Percentiles rank a stretch among this genome's conserved stretches.
These are phyloP conservation scores for Phoxinus phoxinus DNA, from an alignment of 2,113 vertebrate genomes.

Conservation along the genomic window DNA sequence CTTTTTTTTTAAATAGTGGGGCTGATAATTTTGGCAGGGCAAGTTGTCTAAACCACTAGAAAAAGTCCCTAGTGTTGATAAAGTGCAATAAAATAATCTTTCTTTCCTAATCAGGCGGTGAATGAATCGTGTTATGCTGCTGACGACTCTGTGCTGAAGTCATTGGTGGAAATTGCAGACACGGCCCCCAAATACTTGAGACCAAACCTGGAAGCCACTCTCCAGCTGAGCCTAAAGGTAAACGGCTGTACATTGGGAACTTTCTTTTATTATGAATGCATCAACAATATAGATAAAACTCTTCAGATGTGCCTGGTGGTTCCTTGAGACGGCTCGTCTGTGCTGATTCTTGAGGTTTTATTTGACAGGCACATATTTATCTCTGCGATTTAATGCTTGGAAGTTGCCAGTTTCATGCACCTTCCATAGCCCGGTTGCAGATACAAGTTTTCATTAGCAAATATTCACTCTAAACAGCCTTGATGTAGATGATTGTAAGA, in stretches of 20 bases:
- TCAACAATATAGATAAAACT: neutral
- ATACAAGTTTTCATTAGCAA: neutral
- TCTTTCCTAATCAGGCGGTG: conserved; percentile 78
- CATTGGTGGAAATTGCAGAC: conserved; percentile 96
- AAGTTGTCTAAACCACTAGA: neutral
- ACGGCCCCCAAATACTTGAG: conserved; percentile 95
- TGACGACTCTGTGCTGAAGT: conserved; percentile 96
- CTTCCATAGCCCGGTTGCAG: conserved; percentile 58
- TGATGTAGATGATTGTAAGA: too few species aligned
- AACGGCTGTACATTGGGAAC: neutral
- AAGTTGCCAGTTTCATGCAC: neutral
- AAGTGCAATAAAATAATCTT: neutral
- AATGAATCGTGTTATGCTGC: conserved; percentile 96
- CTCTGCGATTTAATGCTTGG: conserved; percentile 54
- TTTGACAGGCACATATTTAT: conserved; percentile 48
- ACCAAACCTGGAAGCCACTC: conserved; percentile 91
- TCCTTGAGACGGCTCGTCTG: conserved; percentile 47
- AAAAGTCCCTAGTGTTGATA: neutral
- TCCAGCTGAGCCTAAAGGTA: conserved; percentile 95
- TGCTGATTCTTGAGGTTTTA: conserved; percentile 43
- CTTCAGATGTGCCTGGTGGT: conserved; percentile 46
- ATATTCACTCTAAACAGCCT: neutral
- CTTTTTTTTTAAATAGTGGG: neutral
- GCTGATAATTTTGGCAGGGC: neutral
- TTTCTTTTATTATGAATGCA: neutral